These are phyloP conservation scores for Austrolebias charrua DNA, from an alignment of 2,797 vertebrate species.

Conservation along the genomic window DNA sequence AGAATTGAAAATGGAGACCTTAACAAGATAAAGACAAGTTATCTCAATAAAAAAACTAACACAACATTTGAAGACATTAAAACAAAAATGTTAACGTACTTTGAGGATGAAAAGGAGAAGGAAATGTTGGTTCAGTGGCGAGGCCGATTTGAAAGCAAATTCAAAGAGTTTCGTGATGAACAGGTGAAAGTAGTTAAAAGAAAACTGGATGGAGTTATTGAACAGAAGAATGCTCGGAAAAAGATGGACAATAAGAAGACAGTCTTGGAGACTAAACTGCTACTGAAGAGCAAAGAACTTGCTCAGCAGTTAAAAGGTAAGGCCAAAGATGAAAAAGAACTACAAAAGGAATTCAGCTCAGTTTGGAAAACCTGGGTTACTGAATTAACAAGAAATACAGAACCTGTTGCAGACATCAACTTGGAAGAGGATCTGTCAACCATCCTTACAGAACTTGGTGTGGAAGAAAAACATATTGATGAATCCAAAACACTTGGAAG, in stretches of 20 bases:
- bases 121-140: constrained; percentile 44
- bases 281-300: constrained; percentile 41
- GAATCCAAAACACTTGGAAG: not conserved
- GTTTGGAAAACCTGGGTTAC: constrained; percentile 6
- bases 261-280: constrained; percentile 32
- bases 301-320: constrained; percentile 34
- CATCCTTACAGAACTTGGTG: constrained; percentile 17
- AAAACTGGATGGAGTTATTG: constrained; percentile 42
- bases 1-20: constrained; percentile 37
- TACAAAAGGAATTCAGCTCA: constrained; percentile 10
- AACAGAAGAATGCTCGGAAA: constrained; percentile 23
- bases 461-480: not conserved
- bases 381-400: constrained; percentile 19
- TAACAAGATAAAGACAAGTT: not conserved
- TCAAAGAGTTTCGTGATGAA: constrained; percentile 29
- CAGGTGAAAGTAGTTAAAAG: constrained; percentile 13
- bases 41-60: not conserved
- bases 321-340: constrained; percentile 15
- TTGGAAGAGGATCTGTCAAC: not conserved
- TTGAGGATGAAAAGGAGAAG: constrained; percentile 22
- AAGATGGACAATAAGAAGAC: constrained; percentile 25
- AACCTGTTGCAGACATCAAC: constrained; percentile 1
- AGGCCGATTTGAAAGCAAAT: constrained; percentile 17
- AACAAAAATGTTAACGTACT: not conserved
- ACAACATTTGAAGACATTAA: constrained; percentile 3